Evolutionary conservation across 2,888 invertebrate species (phyloP).

Genomic region (Phortica magna): DNA sequence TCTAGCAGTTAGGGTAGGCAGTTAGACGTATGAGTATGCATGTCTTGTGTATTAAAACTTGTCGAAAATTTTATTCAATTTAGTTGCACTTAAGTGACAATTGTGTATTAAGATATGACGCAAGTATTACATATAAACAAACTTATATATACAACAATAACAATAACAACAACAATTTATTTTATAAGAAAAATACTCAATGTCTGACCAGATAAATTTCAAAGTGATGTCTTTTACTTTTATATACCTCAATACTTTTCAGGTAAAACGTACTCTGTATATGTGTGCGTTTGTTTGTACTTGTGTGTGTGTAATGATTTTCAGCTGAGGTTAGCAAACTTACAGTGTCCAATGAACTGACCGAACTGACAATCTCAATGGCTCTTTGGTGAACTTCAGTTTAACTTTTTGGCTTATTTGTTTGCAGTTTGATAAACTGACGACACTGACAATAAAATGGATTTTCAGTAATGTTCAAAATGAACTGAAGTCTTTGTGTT

Average conservation of each 20-base stretch:
- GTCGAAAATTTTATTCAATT: conserved; percentile 69
- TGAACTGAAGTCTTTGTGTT: not conserved
- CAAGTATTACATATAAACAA: conserved; percentile 43
- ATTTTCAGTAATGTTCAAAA: not conserved
- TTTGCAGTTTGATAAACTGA: conserved; percentile 3
- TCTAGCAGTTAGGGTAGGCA: not conserved
- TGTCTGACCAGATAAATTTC: not conserved
- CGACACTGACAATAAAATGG: not conserved
- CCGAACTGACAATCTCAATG: conserved; percentile 9
- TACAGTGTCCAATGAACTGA: conserved; percentile 26
- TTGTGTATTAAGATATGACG: conserved; percentile 67
- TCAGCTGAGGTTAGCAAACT: conserved; percentile 17
- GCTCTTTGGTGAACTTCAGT: conserved; percentile 7
- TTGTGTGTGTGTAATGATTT: not conserved
- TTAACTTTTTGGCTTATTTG: conserved; percentile 18
- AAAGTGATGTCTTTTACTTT: not conserved
- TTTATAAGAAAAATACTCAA: conserved; percentile 7
- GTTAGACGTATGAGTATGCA: conserved; percentile 45
- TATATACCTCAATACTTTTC: not conserved
- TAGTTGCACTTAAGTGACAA: conserved; percentile 69
- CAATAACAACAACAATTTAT: conserved; percentile 10
- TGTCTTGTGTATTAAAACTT: conserved; percentile 66
- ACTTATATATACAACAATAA: conserved; percentile 33
- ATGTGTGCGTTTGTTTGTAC: not conserved
- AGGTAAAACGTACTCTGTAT: conserved; percentile 6